These are phyloP conservation scores for Seladonia tumulorum DNA, from an alignment of 2,888 invertebrate genomes.

Conservation along the genomic window DNA sequence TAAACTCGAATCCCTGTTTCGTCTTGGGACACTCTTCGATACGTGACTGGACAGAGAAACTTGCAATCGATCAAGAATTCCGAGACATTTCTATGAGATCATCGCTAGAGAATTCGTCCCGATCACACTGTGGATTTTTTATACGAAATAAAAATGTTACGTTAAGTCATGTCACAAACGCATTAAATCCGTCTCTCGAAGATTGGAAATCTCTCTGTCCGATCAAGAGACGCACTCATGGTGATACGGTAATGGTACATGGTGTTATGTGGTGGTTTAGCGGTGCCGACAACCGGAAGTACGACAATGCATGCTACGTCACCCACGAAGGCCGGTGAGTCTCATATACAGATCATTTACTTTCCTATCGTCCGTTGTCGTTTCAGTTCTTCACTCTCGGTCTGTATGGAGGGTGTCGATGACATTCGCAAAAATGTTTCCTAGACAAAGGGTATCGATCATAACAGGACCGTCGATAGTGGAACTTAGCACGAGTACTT, in stretches of 20 bases:
- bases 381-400: constrained; percentile 19
- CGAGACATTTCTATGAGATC: not conserved
- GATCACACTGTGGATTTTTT: not conserved
- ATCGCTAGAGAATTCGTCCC: not conserved
- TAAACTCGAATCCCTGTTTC: constrained; percentile 59
- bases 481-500: constrained; percentile 16
- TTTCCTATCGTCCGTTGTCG: constrained; percentile 52
- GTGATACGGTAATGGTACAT: constrained; percentile 79
- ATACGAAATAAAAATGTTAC: not conserved
- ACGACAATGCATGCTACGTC: constrained; percentile 83
- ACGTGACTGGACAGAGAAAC: constrained; percentile 64
- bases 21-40: constrained; percentile 48
- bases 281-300: constrained; percentile 82
- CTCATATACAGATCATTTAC: constrained; percentile 69
- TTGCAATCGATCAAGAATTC: constrained; percentile 5
- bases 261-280: constrained; percentile 83
- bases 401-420: constrained; percentile 7
- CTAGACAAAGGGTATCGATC: not conserved
- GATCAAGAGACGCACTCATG: constrained; percentile 50
- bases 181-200: not conserved
- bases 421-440: not conserved
- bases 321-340: constrained; percentile 84
- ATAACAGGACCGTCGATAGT: not conserved
- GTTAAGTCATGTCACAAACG: too few relatives aligned
- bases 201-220: constrained; percentile 65